Conservation (phyloP, 2,797 vertebrate genomes). For the Diplodus puntazzo region DNA sequence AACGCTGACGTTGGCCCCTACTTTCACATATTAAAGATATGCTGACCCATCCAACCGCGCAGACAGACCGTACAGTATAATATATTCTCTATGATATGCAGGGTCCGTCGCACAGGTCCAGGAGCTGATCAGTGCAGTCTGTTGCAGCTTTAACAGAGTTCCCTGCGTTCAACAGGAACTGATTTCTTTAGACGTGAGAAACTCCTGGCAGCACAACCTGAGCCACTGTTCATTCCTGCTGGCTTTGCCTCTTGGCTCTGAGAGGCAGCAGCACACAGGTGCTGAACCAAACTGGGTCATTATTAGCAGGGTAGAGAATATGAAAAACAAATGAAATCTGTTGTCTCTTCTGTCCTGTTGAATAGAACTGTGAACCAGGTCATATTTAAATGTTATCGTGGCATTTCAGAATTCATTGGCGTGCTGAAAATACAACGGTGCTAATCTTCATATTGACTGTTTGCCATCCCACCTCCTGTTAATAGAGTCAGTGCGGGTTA, state of each 20-base stretch:
- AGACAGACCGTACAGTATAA: not conserved
- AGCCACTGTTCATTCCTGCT: slow-evolving; percentile 46
- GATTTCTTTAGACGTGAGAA: slow-evolving; percentile 29
- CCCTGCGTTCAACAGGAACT: slow-evolving; percentile 30
- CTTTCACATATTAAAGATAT: slow-evolving; percentile 11
- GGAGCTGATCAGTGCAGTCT: slow-evolving; percentile 49
- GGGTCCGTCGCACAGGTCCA: slow-evolving; percentile 14
- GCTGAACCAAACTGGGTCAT: slow-evolving; percentile 40
- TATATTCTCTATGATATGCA: slow-evolving; percentile 3
- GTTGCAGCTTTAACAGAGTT: slow-evolving; percentile 43
- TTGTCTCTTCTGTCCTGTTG: slow-evolving; percentile 17
- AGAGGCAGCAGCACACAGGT: slow-evolving; percentile 32
- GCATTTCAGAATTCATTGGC: slow-evolving; percentile 17
- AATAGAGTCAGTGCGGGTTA: slow-evolving; percentile 59
- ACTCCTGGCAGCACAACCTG: slow-evolving; percentile 53
- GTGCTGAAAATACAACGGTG: not conserved
- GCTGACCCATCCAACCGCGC: slow-evolving; percentile 10
- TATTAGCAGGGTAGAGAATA: slow-evolving; percentile 25
- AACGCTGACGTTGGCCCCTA: slow-evolving; percentile 7
- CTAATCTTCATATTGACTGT: slow-evolving; percentile 24
- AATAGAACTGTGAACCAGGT: not conserved
- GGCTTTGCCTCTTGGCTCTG: slow-evolving; percentile 50
- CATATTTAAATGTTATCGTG: slow-evolving; percentile 15
- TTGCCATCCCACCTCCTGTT: slow-evolving; percentile 37
- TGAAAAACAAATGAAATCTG: slow-evolving; percentile 39